Conservation (phyloP, 2,888 invertebrate genomes). For the Gymnosoma rotundatum region DNA sequence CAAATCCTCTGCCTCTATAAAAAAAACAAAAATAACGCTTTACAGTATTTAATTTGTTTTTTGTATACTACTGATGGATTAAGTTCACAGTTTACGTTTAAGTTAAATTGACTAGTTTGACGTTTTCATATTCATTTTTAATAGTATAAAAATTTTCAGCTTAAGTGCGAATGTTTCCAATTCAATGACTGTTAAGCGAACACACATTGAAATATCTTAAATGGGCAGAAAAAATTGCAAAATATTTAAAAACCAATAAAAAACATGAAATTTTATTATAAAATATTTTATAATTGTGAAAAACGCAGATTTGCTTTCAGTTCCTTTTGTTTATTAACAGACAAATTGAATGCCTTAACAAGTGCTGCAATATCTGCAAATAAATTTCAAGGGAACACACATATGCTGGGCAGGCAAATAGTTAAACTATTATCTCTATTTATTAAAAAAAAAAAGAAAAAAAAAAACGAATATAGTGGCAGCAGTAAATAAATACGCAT, state of each 20-base stretch:
- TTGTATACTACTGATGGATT: too few species aligned
- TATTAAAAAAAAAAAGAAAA: neutral
- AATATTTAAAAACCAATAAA: neutral
- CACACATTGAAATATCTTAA: neutral
- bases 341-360: neutral
- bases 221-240: neutral
- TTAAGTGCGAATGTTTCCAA: conserved; percentile 56
- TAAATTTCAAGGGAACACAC: neutral
- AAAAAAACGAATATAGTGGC: neutral
- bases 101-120: conserved; percentile 23
- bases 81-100: conserved; percentile 51
- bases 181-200: conserved; percentile 49
- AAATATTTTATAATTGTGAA: neutral
- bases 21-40: too few species aligned
- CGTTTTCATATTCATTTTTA: conserved; percentile 4
- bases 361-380: neutral
- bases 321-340: conserved; percentile 26
- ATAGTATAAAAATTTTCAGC: conserved; percentile 18
- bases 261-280: neutral
- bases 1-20: too few species aligned
- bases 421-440: conserved; percentile 1
- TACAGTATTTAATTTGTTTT: too few species aligned
- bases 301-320: neutral
- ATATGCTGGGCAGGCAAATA: neutral
- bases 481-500: conserved; percentile 14